A percentile compares a stretch with the other conserved stretches of the same genome.
These are phyloP conservation scores for Acipenser transmontanus DNA, from an alignment of 2,797 vertebrate species.

Conservation along the genomic window DNA sequence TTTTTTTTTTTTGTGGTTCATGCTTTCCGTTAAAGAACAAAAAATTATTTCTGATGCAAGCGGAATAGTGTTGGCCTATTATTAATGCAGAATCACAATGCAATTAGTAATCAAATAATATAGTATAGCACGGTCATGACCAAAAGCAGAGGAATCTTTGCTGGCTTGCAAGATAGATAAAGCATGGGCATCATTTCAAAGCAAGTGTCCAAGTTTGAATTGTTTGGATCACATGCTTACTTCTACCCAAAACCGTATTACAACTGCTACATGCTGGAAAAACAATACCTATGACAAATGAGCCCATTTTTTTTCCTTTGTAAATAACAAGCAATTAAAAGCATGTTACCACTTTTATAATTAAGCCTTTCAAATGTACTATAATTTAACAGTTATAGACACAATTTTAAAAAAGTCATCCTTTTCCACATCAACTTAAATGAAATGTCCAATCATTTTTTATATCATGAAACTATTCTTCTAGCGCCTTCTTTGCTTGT, in stretches of 20 bases:
- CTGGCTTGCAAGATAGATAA: neutral
- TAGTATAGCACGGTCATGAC: neutral
- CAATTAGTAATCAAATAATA: too few relatives aligned
- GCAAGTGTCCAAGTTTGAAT: neutral
- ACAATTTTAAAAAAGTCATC: too few relatives aligned
- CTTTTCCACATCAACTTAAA: too few relatives aligned
- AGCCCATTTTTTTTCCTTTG: neutral
- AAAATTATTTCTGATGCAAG: too few relatives aligned
- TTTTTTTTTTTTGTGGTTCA: neutral
- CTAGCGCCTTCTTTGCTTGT: constrained; percentile 17
- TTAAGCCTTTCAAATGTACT: too few relatives aligned
- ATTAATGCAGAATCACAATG: too few relatives aligned
- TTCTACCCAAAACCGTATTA: neutral
- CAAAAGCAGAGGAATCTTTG: too few relatives aligned
- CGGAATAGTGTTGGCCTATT: too few relatives aligned
- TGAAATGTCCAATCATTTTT: too few relatives aligned
- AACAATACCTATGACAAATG: neutral
- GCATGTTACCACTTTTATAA: too few relatives aligned
- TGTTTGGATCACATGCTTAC: neutral
- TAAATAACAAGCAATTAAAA: neutral
- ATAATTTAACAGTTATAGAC: too few relatives aligned
- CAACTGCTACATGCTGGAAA: neutral
- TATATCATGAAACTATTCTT: neutral
- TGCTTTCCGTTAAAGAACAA: neutral
- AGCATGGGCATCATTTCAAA: neutral